These are phyloP conservation scores for Isoperla grammatica DNA, from an alignment of 2,888 invertebrate genomes.

Conservation along the genomic window DNA sequence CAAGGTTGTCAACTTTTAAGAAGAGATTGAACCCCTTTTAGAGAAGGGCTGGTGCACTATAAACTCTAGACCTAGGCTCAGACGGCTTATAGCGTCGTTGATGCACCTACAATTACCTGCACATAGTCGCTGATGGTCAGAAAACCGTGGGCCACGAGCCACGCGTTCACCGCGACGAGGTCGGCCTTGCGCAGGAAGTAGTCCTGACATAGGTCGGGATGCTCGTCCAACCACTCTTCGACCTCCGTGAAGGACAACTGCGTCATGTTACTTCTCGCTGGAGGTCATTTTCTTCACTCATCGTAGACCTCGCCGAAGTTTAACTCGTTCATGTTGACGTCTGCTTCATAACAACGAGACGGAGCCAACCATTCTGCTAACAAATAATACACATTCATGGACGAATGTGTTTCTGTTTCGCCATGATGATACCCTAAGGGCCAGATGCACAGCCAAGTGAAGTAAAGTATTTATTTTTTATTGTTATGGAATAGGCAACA, in stretches of 20 bases:
- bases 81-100: no score
- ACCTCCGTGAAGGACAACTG: constrained; percentile 40
- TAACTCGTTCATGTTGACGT: background rate
- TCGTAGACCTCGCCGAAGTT: no score
- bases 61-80: no score
- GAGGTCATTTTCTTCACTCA: background rate
- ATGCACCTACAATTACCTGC: constrained; percentile 20
- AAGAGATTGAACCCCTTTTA: no score
- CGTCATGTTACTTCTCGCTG: constrained; percentile 15
- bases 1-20: no score
- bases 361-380: background rate
- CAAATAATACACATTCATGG: no score
- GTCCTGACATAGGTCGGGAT: constrained; percentile 44
- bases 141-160: constrained; percentile 46
- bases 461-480: no score
- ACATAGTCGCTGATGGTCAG: constrained; percentile 41
- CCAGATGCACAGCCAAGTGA: no score
- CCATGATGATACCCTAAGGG: no score
- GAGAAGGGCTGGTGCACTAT: no score
- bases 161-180: constrained; percentile 44
- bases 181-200: constrained; percentile 48
- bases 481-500: no score
- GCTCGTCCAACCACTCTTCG: constrained; percentile 47
- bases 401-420: no score
- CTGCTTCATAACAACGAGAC: background rate